Conservation (phyloP, 2,113 vertebrate genomes). For the Istiophorus platypterus region DNA sequence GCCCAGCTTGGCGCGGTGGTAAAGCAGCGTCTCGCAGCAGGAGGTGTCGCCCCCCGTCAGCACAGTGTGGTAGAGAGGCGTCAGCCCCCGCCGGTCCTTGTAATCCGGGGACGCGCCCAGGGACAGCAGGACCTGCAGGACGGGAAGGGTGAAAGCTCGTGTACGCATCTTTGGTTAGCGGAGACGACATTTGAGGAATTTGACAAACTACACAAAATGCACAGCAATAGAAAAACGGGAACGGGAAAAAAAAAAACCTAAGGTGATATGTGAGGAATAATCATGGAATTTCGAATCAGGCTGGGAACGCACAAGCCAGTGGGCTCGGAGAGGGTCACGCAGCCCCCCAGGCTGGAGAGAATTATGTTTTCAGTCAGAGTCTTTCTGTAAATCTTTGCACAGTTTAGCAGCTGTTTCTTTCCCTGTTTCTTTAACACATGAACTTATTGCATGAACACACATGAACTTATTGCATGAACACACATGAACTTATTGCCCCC, state of each 20-base stretch:
- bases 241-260: constrained; percentile 3
- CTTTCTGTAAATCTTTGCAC: constrained; percentile 17
- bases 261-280: constrained; percentile 15
- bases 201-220: neutral
- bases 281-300: constrained; percentile 25
- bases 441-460: constrained; percentile 36
- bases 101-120: constrained; percentile 93
- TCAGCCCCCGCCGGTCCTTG: constrained; percentile 93
- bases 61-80: constrained; percentile 94
- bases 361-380: constrained; percentile 20
- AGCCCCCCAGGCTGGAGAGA: neutral
- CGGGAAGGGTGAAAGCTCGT: neutral
- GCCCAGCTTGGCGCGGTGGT: constrained; percentile 89
- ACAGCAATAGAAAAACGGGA: neutral
- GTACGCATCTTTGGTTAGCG: neutral
- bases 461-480: constrained; percentile 39
- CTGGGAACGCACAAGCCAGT: constrained; percentile 5
- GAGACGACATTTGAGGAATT: neutral
- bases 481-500: constrained; percentile 30
- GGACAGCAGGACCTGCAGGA: constrained; percentile 88
- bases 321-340: constrained; percentile 25
- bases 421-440: too few species aligned
- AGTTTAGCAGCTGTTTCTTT: constrained; percentile 33
- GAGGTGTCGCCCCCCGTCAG: constrained; percentile 94
- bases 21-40: constrained; percentile 93